These are phyloP conservation scores for Nyctalus aviator DNA, from an alignment of 2,797 vertebrate species.

Conservation along the genomic window DNA sequence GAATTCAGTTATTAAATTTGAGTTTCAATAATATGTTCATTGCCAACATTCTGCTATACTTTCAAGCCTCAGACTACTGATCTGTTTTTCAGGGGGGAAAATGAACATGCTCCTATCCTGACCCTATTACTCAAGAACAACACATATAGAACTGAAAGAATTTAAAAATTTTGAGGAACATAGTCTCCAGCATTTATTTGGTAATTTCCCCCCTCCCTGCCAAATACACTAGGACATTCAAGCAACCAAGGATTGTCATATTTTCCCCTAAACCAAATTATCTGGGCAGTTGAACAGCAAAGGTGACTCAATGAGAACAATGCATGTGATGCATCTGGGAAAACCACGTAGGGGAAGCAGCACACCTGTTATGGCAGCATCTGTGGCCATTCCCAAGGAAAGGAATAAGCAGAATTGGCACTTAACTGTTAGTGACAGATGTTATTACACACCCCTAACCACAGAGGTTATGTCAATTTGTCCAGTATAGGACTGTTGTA, in stretches of 20 bases:
- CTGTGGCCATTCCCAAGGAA: slow-evolving; percentile 34
- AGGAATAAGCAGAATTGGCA: background rate
- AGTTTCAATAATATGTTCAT: background rate
- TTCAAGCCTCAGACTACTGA: background rate
- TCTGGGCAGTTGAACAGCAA: background rate
- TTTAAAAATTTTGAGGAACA: background rate
- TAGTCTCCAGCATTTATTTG: background rate
- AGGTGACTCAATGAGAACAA: background rate
- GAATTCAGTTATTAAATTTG: background rate
- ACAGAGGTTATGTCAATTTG: background rate
- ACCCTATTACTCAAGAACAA: background rate
- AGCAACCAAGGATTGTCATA: background rate
- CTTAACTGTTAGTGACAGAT: slow-evolving; percentile 31
- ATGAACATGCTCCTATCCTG: background rate
- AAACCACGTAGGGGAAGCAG: background rate
- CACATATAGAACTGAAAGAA: background rate
- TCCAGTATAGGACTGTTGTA: background rate
- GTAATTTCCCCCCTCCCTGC: background rate
- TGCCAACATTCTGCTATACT: background rate
- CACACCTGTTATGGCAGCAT: slow-evolving; percentile 8
- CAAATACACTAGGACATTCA: background rate
- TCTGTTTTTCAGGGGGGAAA: background rate
- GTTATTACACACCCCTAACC: background rate
- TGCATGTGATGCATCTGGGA: background rate
- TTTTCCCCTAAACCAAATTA: background rate